phyloP scores from a whole-genome alignment of 2,113 vertebrate genomes.

The rabbit (Oryctolagus cuniculus) region DNA sequence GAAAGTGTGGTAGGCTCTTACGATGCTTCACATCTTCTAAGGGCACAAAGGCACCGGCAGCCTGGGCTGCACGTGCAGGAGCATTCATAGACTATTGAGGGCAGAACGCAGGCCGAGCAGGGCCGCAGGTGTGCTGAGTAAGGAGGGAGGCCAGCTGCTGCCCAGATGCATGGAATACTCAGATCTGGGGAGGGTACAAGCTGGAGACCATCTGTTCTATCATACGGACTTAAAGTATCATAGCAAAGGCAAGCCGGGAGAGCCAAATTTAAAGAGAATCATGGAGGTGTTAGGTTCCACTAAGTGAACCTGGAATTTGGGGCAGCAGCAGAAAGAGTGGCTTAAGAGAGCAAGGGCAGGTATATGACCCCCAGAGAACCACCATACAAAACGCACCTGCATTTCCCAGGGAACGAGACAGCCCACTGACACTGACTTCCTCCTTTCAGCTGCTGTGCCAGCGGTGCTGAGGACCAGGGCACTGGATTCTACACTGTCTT shows the following conservation, averaged over 20 bases:
- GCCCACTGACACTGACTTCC: neutral
- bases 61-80: neutral
- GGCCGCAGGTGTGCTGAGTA: neutral
- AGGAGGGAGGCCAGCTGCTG: neutral
- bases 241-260: neutral
- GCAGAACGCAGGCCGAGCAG: neutral
- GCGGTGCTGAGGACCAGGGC: neutral
- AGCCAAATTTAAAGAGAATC: slow-evolving; percentile 8
- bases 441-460: neutral
- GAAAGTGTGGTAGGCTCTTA: neutral
- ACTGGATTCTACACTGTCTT: fast-evolving
- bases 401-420: neutral
- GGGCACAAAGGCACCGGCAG: neutral
- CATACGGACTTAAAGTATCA: neutral
- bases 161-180: neutral
- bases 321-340: neutral
- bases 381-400: neutral
- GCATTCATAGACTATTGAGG: neutral
- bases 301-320: slow-evolving; percentile 32
- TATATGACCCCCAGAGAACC: neutral
- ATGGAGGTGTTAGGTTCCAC: slow-evolving; percentile 21
- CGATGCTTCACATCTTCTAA: neutral
- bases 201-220: neutral
- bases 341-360: neutral
- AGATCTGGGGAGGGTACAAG: neutral